These are phyloP conservation scores for Eufriesea mexicana DNA, from an alignment of 1,140 invertebrate genomes.

Conservation along the genomic window DNA sequence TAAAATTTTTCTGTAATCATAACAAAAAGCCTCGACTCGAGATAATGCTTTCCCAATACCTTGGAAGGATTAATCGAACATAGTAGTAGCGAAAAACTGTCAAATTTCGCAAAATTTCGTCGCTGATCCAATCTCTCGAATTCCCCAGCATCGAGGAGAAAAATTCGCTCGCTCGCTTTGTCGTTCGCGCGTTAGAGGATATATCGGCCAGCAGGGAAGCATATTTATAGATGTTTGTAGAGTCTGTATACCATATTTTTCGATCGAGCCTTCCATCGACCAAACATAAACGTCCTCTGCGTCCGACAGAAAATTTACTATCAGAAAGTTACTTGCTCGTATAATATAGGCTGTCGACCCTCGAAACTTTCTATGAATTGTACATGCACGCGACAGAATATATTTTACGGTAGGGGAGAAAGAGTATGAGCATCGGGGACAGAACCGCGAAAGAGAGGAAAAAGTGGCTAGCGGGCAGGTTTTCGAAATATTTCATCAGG, in stretches of 20 bases:
- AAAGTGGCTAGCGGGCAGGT: background rate
- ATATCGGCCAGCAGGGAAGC: background rate
- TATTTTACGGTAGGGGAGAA: conserved; percentile 3
- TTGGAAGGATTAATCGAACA: too few species aligned
- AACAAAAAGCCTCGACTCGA: too few species aligned
- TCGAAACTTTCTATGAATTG: conserved; percentile 37
- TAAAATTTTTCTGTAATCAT: too few species aligned
- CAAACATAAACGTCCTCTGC: conserved; percentile 12
- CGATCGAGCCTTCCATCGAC: background rate
- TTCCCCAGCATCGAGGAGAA: background rate
- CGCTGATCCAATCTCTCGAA: background rate
- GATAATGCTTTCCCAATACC: too few species aligned
- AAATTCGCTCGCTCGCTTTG: background rate
- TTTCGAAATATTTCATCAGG: background rate
- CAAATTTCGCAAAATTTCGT: background rate
- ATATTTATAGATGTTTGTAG: conserved; percentile 23
- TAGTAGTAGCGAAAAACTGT: background rate
- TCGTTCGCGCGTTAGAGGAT: too few species aligned
- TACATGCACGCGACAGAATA: conserved; percentile 5
- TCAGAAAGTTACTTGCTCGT: conserved; percentile 33
- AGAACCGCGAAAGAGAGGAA: background rate
- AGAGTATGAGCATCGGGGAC: background rate
- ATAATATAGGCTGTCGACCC: conserved; percentile 15
- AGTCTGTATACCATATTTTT: conserved; percentile 17
- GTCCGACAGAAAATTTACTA: conserved; percentile 29